Conservation (phyloP, 1,140 invertebrate species). For the Asobara japonica region DNA sequence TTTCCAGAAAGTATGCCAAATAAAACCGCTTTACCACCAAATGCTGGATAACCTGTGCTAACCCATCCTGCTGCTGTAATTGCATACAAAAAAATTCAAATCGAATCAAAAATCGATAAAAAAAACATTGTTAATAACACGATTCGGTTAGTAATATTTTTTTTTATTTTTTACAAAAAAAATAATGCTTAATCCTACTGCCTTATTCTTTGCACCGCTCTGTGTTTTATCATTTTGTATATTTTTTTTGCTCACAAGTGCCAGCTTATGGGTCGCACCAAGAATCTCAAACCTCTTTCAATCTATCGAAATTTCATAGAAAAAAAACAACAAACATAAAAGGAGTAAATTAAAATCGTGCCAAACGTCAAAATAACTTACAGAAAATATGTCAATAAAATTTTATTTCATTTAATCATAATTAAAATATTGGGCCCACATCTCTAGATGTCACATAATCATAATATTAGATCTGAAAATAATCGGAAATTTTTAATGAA, state of each 20-base stretch:
- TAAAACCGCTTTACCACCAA: neutral
- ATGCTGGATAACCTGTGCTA: constrained; percentile 67
- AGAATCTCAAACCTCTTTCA: constrained; percentile 17
- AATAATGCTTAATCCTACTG: neutral
- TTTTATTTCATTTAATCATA: too few relatives aligned
- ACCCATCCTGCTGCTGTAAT: constrained; percentile 54
- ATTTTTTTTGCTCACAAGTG: constrained; percentile 3
- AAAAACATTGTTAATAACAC: constrained; percentile 22
- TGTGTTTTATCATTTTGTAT: neutral
- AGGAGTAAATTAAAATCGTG: constrained; percentile 9
- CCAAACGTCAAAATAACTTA: constrained; percentile 2
- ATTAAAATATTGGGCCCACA: too few relatives aligned
- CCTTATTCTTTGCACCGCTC: constrained; percentile 15
- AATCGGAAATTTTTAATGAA: neutral
- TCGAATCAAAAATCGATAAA: constrained; percentile 1
- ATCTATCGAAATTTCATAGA: constrained; percentile 6
- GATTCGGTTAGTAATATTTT: constrained; percentile 54
- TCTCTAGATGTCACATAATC: too few relatives aligned
- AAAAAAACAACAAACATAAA: too few relatives aligned
- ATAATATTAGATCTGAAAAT: neutral
- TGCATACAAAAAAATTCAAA: constrained; percentile 34
- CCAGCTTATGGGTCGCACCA: constrained; percentile 25
- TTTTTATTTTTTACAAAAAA: constrained; percentile 1
- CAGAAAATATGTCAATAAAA: neutral
- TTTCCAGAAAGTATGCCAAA: neutral